A percentile compares a stretch with the other conserved stretches of the same genome.
These are phyloP conservation scores for Nibea albiflora DNA, from an alignment of 2,113 vertebrate species.

Conservation along the genomic window DNA sequence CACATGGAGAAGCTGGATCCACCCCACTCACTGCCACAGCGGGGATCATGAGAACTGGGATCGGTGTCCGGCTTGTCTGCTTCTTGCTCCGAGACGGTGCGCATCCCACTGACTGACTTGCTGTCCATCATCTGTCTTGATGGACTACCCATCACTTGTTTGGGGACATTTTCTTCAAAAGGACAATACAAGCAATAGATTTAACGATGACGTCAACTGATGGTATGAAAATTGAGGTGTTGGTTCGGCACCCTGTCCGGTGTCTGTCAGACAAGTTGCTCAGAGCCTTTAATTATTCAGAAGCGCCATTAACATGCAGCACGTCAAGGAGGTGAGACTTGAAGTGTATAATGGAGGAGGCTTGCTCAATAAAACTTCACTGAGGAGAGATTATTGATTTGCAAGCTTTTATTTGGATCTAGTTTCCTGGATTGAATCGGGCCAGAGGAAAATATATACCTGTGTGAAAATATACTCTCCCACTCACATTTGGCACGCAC, in stretches of 20 bases:
- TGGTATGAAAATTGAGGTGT: not conserved
- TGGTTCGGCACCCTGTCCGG: not conserved
- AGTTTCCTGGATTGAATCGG: conserved; percentile 38
- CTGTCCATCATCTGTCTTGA: not conserved
- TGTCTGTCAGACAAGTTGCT: not conserved
- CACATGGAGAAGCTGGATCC: conserved; percentile 60
- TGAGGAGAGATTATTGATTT: conserved; percentile 52
- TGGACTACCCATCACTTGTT: not conserved
- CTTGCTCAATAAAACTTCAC: conserved; percentile 41
- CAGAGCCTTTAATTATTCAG: conserved; percentile 48
- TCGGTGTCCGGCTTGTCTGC: conserved; percentile 23
- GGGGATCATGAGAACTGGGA: conserved; percentile 11
- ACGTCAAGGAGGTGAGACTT: conserved; percentile 33
- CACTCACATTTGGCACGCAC: conserved; percentile 9
- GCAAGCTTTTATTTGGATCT: conserved; percentile 50
- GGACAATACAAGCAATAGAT: not conserved
- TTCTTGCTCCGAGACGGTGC: conserved; percentile 63
- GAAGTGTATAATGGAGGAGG: conserved; percentile 35
- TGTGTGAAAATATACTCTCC: conserved; percentile 33
- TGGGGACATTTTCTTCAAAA: conserved; percentile 26
- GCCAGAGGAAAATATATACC: conserved; percentile 17
- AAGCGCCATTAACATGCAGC: conserved; percentile 33
- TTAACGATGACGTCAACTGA: not conserved
- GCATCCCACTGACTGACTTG: conserved; percentile 8
- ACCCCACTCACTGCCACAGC: conserved; percentile 27